Evolutionary conservation across 2,113 vertebrate species (phyloP), one percentile per base, ranked within the genome.

Genomic region (Pachycephala philippinensis): DNA sequence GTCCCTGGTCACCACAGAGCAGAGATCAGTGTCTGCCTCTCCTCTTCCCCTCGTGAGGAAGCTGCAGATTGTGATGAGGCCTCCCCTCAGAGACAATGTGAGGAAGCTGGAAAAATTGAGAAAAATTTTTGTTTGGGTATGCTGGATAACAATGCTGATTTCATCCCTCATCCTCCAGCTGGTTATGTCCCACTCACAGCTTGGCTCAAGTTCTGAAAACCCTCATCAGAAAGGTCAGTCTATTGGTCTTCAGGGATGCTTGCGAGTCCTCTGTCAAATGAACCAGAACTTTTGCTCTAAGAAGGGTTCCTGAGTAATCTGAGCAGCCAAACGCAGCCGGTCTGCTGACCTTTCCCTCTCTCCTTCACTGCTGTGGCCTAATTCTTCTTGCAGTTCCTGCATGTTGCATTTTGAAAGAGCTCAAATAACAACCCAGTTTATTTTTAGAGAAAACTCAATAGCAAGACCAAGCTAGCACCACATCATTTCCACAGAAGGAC

Each of bases 381-480:
- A 66, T 84, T 95, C 94, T 94, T 91, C 71, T 49, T 90, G 59
- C 63, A 90, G 54, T 93, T 95, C 93, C 79, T 96, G 68, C 54
- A 69, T 77, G 76, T 63, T 95, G 52, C n/a, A 18, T 86, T 93
- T 94, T 92, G 50, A 71, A 95, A 81, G 65, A 95, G 76, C 83
- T 94, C 59, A 90, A 63, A 66, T 92, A 85, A 83, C 90, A 89
- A 86, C 71, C 26, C 54, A 26, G 86, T 88, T 95, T 96, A 94
- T 96, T 92, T 94, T 94, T 94, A 96, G 83, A 90, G 71, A 88
- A 93, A 88, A 90, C 72, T 93, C 42, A 88, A 80, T 59, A 90
- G 71, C 52, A 86, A 90, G 84, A 80, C 30, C 45, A 42, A 86
- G 66, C 83, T 72, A 88, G 89, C 90, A 70, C 30, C 21, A 11